Evolutionary conservation across 2,113 vertebrate species (phyloP).

Genomic region (Antechinus stuartii): DNA sequence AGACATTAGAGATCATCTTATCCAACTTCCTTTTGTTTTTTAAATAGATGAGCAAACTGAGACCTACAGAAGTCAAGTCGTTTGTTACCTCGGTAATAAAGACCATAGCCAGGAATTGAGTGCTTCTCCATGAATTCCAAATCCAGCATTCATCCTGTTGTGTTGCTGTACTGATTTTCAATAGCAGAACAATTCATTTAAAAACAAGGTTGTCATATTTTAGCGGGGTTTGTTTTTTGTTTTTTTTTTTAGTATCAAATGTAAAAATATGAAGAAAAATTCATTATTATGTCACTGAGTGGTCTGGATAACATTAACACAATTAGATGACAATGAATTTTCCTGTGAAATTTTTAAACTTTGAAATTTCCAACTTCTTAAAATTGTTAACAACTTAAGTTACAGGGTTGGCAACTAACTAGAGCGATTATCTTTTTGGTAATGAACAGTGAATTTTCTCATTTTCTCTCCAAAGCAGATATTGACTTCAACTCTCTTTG

Average conservation of each 20-base stretch:
- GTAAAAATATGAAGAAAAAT: not conserved
- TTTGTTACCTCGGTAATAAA: not conserved
- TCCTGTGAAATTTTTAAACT: not conserved
- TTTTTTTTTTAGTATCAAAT: not conserved
- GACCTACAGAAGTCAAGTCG: not conserved
- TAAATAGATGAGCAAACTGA: not conserved
- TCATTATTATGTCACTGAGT: not conserved
- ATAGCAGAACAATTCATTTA: not conserved
- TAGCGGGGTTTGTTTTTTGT: not conserved
- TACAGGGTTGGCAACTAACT: not conserved
- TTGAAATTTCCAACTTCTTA: not conserved
- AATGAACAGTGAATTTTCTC: slow-evolving; percentile 1
- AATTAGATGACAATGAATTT: not conserved
- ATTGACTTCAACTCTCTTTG: slow-evolving; percentile 19
- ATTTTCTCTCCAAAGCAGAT: slow-evolving; percentile 24
- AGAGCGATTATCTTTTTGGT: not conserved
- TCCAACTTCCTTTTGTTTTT: not conserved
- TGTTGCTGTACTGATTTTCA: not conserved
- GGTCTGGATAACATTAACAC: too few relatives aligned
- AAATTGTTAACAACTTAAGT: not conserved
- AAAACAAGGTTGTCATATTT: not conserved
- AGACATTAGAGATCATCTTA: not conserved
- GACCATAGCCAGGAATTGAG: not conserved
- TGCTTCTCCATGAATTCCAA: not conserved
- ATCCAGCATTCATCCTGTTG: not conserved